phyloP scores from a whole-genome alignment of 1,140 invertebrate species.

The Lanistes nyassanus region DNA sequence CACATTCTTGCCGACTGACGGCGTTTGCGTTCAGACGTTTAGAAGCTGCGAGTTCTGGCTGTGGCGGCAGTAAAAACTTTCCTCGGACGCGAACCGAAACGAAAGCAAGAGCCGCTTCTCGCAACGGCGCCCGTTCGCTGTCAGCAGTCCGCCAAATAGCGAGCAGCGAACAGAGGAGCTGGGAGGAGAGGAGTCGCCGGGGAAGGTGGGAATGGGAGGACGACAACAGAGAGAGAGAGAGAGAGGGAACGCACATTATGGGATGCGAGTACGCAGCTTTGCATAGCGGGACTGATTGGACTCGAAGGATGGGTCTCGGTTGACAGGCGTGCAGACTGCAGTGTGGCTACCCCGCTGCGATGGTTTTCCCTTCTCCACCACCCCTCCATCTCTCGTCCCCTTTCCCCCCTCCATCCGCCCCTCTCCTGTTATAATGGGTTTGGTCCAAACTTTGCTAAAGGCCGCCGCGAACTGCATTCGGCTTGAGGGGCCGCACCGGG shows the following conservation, averaged over 20 bases:
- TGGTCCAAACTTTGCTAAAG: no score
- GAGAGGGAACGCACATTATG: not conserved
- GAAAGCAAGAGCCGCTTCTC: not conserved
- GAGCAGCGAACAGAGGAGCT: not conserved
- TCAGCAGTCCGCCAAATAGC: conserved; percentile 7
- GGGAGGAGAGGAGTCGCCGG: not conserved
- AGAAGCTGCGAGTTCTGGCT: no score
- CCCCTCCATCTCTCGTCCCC: not conserved
- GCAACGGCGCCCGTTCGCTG: not conserved
- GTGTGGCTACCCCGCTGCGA: not conserved
- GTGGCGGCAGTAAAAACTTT: not conserved
- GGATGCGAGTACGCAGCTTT: not conserved
- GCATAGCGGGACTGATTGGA: no score
- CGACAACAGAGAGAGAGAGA: conserved; percentile 5
- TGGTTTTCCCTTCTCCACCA: not conserved
- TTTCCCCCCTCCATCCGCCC: not conserved
- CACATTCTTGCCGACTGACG: no score
- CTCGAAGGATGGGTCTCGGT: not conserved
- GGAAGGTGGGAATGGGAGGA: not conserved
- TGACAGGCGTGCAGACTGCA: not conserved
- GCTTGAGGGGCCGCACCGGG: no score
- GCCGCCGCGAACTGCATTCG: no score
- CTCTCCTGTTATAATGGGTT: not conserved
- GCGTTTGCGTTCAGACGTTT: no score
- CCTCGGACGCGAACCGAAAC: conserved; percentile 6